Conservation (phyloP, 2,888 invertebrate species). For the Tipula vernalis region DNA sequence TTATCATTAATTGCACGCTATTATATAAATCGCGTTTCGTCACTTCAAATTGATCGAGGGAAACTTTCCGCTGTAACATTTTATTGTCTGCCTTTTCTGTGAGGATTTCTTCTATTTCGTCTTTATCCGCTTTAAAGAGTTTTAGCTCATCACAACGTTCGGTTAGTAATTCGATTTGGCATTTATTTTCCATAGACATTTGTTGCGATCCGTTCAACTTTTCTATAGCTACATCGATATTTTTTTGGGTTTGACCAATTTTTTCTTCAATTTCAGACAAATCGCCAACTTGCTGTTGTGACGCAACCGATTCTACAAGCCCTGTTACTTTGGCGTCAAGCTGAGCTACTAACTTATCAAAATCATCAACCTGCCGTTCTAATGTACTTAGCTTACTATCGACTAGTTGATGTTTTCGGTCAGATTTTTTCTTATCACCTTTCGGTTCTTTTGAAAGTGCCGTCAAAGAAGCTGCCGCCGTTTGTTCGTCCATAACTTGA, state of each 20-base stretch:
- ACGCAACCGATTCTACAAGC: not conserved
- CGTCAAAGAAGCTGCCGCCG: not conserved
- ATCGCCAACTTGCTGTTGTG: not conserved
- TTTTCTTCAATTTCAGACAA: not conserved
- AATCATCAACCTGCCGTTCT: constrained; percentile 13
- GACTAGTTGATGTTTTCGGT: constrained; percentile 11
- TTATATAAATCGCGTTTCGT: constrained; percentile 53
- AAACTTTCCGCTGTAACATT: constrained; percentile 57
- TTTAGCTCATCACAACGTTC: constrained; percentile 35
- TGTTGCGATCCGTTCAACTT: not conserved
- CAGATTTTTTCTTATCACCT: not conserved
- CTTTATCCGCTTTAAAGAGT: constrained; percentile 54
- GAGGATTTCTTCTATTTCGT: constrained; percentile 55
- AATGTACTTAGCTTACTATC: constrained; percentile 13
- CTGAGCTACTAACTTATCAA: constrained; percentile 12
- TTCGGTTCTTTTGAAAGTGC: not conserved
- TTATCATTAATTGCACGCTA: constrained; percentile 49
- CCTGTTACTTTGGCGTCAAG: not conserved
- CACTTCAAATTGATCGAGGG: constrained; percentile 55
- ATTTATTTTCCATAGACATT: not conserved
- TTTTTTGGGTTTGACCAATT: not conserved
- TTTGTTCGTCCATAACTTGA: not conserved
- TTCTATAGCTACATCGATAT: not conserved
- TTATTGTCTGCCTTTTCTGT: constrained; percentile 63
- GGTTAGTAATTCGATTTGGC: not conserved